Conservation (phyloP, 2,113 vertebrate genomes). For the Centropus unirufus region DNA sequence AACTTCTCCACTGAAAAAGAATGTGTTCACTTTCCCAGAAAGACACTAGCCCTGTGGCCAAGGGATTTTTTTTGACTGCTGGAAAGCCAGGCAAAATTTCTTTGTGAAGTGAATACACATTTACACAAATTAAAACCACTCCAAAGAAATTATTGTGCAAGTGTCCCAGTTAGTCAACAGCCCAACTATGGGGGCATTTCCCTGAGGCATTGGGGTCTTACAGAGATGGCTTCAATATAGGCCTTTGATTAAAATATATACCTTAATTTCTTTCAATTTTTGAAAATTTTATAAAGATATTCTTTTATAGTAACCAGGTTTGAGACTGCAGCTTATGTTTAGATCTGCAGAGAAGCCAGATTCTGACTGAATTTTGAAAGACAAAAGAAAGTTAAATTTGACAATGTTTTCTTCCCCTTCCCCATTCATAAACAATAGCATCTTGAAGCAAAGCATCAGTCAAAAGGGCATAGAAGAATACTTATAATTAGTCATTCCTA, state of each 20-base stretch:
- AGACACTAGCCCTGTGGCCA: background rate
- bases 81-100: background rate
- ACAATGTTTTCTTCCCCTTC: background rate
- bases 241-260: background rate
- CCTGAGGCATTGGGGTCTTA: background rate
- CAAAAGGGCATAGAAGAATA: background rate
- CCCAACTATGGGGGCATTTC: background rate
- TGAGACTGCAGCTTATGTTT: background rate
- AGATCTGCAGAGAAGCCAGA: background rate
- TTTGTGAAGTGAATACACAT: background rate
- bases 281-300: background rate
- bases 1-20: constrained; percentile 6
- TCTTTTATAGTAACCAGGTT: background rate
- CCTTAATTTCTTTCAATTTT: background rate
- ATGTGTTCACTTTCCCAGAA: constrained; percentile 17
- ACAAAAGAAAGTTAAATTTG: background rate
- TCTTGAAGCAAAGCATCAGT: background rate
- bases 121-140: background rate
- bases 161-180: background rate
- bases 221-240: background rate
- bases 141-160: background rate
- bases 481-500: background rate
- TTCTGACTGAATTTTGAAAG: background rate
- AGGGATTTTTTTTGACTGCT: background rate
- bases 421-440: background rate